phyloP scores from a whole-genome alignment of 2,888 invertebrate species.

The Zygaena filipendulae region DNA sequence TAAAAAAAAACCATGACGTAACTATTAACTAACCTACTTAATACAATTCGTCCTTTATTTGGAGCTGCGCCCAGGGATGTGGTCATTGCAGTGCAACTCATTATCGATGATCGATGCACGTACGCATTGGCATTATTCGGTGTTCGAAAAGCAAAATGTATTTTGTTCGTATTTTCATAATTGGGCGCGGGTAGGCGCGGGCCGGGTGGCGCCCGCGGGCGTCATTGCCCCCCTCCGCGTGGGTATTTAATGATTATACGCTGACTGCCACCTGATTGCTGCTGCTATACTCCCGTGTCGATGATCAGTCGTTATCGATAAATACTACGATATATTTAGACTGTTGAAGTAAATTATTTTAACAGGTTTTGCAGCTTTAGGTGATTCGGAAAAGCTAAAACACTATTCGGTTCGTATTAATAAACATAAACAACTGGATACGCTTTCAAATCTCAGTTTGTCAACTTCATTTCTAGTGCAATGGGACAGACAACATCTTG shows the following conservation, averaged over 20 bases:
- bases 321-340: slow-evolving; percentile 16
- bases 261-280: slow-evolving; percentile 67
- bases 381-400: no score
- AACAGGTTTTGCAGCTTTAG: background rate
- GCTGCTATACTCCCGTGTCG: slow-evolving; percentile 34
- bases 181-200: slow-evolving; percentile 47
- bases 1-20: no score
- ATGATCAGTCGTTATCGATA: slow-evolving; percentile 46
- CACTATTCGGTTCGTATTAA: no score
- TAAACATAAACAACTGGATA: no score
- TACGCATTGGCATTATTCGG: slow-evolving; percentile 39
- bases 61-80: no score
- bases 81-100: no score
- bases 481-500: no score
- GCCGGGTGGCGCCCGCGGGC: slow-evolving; percentile 39
- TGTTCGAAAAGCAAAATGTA: slow-evolving; percentile 42
- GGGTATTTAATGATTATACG: slow-evolving; percentile 69
- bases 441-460: no score
- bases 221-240: slow-evolving; percentile 57
- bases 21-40: no score
- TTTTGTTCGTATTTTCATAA: slow-evolving; percentile 69
- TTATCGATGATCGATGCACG: slow-evolving; percentile 34
- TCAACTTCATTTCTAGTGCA: no score
- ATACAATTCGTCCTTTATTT: no score
- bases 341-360: slow-evolving; percentile 10